Percentiles rank a stretch among this genome's conserved stretches.
Evolutionary conservation across 35 echinoderm and acorn worm genomes (phyloP).

Genomic region (Apostichopus japonicus): DNA sequence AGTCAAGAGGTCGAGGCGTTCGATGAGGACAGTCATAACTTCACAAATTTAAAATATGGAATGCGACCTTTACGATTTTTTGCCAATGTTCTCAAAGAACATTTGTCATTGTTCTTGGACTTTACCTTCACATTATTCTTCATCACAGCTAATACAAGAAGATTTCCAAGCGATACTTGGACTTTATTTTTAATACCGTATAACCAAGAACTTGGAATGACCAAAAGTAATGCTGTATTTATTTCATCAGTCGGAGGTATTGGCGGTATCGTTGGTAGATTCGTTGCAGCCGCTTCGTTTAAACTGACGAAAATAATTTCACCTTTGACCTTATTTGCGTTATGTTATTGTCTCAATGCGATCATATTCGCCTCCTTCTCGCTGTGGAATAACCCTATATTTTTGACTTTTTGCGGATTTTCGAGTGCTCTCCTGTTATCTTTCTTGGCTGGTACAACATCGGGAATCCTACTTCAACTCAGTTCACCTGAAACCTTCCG

Average conservation of each 20-base stretch:
- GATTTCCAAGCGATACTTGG: not conserved
- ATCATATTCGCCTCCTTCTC: not conserved
- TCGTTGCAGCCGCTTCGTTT: not conserved
- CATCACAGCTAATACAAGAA: not conserved
- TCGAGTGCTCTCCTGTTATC: slow-evolving; percentile 1
- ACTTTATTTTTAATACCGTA: slow-evolving; percentile 22
- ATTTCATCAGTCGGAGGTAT: not conserved
- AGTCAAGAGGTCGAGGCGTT: not conserved
- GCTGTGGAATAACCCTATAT: not conserved
- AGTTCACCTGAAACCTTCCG: not conserved
- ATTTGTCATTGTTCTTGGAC: not conserved
- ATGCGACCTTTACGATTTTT: not conserved
- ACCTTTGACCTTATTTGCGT: not conserved
- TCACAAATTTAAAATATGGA: too few relatives aligned
- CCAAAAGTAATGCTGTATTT: not conserved
- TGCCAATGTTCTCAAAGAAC: not conserved
- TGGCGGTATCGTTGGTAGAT: not conserved
- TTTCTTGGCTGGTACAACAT: not conserved
- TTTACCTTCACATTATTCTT: not conserved
- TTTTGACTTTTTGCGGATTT: slow-evolving; percentile 1
- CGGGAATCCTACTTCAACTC: not conserved
- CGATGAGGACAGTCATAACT: too few relatives aligned
- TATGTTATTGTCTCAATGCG: not conserved
- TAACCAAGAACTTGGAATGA: not conserved
- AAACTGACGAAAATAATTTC: not conserved